Evolutionary conservation across 2,797 vertebrate species (phyloP).

Genomic region (Takifugu ocellatus): DNA sequence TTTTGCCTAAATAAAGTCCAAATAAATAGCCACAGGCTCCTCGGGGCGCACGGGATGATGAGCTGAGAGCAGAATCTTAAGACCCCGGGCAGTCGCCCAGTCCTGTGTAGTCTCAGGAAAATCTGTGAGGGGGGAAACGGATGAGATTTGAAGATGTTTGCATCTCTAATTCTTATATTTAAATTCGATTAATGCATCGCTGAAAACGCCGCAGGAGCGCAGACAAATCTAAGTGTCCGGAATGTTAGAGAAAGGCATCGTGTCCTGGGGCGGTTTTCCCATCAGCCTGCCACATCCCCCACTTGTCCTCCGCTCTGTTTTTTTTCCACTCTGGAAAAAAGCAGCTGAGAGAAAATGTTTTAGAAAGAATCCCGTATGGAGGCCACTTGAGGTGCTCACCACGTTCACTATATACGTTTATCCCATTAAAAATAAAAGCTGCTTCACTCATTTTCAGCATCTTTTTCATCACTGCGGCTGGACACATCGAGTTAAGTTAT

Average conservation of each 20-base stretch:
- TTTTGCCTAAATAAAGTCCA: slow-evolving; percentile 4
- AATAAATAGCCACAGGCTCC: slow-evolving; percentile 6
- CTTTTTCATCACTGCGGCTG: no score
- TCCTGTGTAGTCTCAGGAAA: neutral
- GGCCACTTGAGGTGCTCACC: neutral
- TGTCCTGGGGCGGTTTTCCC: no score
- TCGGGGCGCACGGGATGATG: slow-evolving; percentile 1
- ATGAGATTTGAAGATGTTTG: neutral
- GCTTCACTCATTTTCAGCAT: neutral
- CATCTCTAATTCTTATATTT: neutral
- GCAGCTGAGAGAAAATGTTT: slow-evolving; percentile 2
- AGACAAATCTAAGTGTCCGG: no score
- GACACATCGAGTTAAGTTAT: no score
- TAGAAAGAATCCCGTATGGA: neutral
- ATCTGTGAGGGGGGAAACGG: neutral
- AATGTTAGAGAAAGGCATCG: no score
- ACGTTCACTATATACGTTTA: neutral
- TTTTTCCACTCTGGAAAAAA: neutral
- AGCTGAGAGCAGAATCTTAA: neutral
- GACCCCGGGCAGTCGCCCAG: neutral
- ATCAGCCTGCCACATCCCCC: no score
- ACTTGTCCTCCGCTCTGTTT: no score
- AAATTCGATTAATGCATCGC: no score
- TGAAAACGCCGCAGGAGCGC: no score
- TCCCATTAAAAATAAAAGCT: neutral